Evolutionary conservation across 2,113 vertebrate species (phyloP), one percentile per base, ranked within the genome.

Genomic region (Theristicus caerulescens): DNA sequence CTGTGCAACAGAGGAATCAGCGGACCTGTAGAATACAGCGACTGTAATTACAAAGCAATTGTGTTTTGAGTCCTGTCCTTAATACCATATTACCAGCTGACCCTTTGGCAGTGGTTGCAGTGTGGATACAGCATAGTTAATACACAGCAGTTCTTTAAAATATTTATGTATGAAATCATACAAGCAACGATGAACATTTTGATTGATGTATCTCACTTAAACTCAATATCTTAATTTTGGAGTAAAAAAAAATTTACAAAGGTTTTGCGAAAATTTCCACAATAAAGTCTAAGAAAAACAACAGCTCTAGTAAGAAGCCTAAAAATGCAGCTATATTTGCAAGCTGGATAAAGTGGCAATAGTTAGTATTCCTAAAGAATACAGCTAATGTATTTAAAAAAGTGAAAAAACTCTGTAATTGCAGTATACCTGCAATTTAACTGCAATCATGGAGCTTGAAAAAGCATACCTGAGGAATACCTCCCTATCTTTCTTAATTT

Each of bases 21-120:
- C 0, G 0, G 14, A 58, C 44, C 27, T 64, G 29, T 12, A 66
- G 34, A 46, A 10, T 22, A 57, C 1, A 0, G 16, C 42, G 69
- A 16, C 13, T 32, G 20, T 55, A 88, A 84, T 66, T 83, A 42
- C 59, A 82, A 62, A 66, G 10, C 7, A 27, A 6, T 36, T 59
- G 7, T 79, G 29, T 20, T 93, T 47, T 40, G 61, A 42, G 36
- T 57, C 27, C 29, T 42, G 15, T 59, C 25, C 10, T 84, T 89
- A 82, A 64, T 64, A 34, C 21, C 20, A 1, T 8, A 9, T 25
- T 16, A 31, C 36, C 20, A 66, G 54, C 46, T 80, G 49, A 58
- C 11, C 14, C 26, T 38, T 7, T 16, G 32, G 44, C 25, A n/a
- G 29, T 3, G 3, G 55, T 31, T 70, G 16, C 55, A 66, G 29